Conservation (phyloP, 2,888 invertebrate species). For the Choreutis nemorana region DNA sequence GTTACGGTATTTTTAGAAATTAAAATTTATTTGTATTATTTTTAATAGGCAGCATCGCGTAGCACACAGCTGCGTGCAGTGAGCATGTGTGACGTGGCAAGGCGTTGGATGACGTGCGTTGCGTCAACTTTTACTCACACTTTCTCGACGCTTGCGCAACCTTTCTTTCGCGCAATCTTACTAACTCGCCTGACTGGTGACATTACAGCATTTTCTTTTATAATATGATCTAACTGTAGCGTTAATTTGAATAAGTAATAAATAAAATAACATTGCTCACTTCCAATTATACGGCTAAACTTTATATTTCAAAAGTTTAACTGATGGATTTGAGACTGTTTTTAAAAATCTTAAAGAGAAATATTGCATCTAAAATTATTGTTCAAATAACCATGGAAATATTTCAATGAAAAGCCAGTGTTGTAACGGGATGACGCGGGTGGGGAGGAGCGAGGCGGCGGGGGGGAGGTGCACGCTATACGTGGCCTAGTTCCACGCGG, state of each 20-base stretch:
- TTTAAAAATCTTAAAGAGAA: no score
- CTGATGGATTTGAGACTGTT: conserved; percentile 15
- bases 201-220: no score
- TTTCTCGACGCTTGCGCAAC: conserved; percentile 60
- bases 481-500: conserved; percentile 64
- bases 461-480: conserved; percentile 44
- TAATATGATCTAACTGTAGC: no score
- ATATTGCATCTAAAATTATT: conserved; percentile 21
- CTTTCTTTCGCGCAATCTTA: conserved; percentile 30
- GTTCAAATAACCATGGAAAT: conserved; percentile 31
- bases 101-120: conserved; percentile 47
- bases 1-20: no score
- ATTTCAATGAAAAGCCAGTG: conserved; percentile 59
- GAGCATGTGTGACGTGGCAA: conserved; percentile 30
- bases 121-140: conserved; percentile 67
- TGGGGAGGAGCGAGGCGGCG: conserved; percentile 25
- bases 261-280: no score
- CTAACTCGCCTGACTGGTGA: no score
- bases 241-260: no score
- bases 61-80: conserved; percentile 9
- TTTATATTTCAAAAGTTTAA: no score
- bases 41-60: conserved; percentile 10
- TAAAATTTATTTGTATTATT: no score
- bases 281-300: no score
- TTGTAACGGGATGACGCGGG: conserved; percentile 38